phyloP scores from a whole-genome alignment of 2,113 vertebrate genomes.

The Varanus salvator region DNA sequence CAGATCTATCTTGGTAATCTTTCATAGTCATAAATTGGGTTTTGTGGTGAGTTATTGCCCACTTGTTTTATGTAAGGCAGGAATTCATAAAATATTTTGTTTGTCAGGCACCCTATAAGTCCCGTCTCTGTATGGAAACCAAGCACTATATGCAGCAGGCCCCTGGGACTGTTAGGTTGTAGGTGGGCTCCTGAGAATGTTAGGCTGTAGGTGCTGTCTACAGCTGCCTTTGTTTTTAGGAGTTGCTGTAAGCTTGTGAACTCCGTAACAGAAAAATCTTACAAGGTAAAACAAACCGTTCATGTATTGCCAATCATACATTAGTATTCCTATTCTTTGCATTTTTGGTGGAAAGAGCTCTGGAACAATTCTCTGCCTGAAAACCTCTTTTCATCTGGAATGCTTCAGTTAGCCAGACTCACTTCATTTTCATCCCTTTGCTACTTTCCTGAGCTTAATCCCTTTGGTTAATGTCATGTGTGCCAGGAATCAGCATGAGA shows the following conservation, averaged over 20 bases:
- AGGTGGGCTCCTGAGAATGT: background rate
- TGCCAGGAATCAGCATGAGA: background rate
- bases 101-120: background rate
- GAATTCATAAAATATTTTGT: background rate
- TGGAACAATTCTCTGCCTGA: background rate
- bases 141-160: no score
- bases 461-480: background rate
- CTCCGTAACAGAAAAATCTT: background rate
- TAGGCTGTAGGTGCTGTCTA: background rate
- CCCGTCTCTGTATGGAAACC: background rate
- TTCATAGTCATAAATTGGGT: constrained; percentile 20
- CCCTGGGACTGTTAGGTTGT: background rate
- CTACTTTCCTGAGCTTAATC: background rate
- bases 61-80: background rate
- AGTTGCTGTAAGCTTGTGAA: background rate
- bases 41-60: background rate
- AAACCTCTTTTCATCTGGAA: background rate
- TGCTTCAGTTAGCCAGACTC: background rate
- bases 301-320: background rate
- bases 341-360: no score
- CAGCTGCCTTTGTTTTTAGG: background rate
- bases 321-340: background rate
- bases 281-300: background rate
- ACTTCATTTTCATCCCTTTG: background rate
- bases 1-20: background rate